Evolutionary conservation across 2,113 vertebrate species (phyloP), one percentile per base, ranked within the genome.

Genomic region (Poeciliopsis occidentalis): DNA sequence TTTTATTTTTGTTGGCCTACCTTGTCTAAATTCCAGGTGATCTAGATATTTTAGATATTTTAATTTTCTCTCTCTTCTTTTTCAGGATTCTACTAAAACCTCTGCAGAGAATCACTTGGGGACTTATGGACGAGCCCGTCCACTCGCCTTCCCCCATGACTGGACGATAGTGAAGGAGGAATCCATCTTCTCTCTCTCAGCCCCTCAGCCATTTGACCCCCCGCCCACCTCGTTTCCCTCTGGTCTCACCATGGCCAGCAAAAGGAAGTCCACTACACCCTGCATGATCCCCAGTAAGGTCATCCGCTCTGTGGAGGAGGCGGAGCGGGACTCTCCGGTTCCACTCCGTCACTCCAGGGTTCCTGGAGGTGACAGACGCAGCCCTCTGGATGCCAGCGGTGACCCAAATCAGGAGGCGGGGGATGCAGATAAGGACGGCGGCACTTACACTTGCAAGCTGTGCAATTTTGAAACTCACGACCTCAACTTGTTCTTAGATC

Each of bases 261-360:
- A 98, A 91, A 95, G 98, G 90, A 99, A 99, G 91, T 98, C 97
- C 22, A 97, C 97, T 15, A 96, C 94, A 15, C 98, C 98, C 1
- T 99, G 98, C 85, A 99, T 99, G 98, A 99, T 99, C 91, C 98
- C 98, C 0, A 92, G 96, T 62, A 99, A 99, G 92, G 88, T 94
- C 0, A 85, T 95, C 83, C 95, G 80, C 37, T 75, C 93, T 4
- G 84, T 93, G 78, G 96, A 95, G 73, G 96, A 95, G 22, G 71
- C 88, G 0, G 91, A 94, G 2, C 84, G 72, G 37, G 95, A 95
- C 11, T 90, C 89, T 72, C 75, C 82, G 0, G 90, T 87, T 44
- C 82, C 90, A 47, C 91, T 93, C 12, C 92, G 39, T 80, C 88
- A 74, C 24, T 82, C 51, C 68, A 82, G 77, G 72, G 80, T 87